Conservation (phyloP, 2,797 vertebrate species). For the Capromys pilorides region DNA sequence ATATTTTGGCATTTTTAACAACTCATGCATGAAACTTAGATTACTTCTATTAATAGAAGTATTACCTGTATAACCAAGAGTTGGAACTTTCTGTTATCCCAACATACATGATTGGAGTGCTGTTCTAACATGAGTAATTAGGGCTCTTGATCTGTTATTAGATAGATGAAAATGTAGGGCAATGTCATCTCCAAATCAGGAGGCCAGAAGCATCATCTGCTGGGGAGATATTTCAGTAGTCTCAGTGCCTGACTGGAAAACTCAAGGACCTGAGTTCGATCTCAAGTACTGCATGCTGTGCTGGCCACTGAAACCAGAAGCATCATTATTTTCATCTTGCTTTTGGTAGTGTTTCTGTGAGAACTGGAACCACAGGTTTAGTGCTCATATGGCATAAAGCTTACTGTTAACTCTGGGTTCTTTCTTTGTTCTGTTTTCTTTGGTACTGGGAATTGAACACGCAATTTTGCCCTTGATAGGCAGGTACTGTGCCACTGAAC, state of each 20-base stretch:
- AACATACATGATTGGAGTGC: slow-evolving; percentile 93
- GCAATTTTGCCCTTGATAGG: too few species aligned
- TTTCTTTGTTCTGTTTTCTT: slow-evolving; percentile 89
- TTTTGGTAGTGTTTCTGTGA: slow-evolving; percentile 93
- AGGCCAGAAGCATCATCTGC: slow-evolving; percentile 90
- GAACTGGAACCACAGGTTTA: slow-evolving; percentile 90
- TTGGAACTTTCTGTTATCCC: slow-evolving; percentile 93
- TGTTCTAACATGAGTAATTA: slow-evolving; percentile 92
- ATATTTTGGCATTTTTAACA: slow-evolving; percentile 92
- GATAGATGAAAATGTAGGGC: slow-evolving; percentile 92
- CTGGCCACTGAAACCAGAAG: slow-evolving; percentile 81
- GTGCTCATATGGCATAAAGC: slow-evolving; percentile 92
- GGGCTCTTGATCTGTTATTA: slow-evolving; percentile 92
- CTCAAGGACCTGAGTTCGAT: too few species aligned
- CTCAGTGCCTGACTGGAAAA: too few species aligned
- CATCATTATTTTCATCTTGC: slow-evolving; percentile 94
- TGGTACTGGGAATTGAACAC: too few species aligned
- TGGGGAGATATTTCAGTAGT: too few species aligned
- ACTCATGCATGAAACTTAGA: slow-evolving; percentile 93
- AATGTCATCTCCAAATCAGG: slow-evolving; percentile 94
- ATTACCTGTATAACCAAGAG: slow-evolving; percentile 91
- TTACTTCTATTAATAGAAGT: slow-evolving; percentile 92
- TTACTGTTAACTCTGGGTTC: slow-evolving; percentile 95
- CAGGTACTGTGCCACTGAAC: too few species aligned
- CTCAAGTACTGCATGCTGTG: too few species aligned